Conservation (phyloP, 2,888 invertebrate species). For the Drosophila peninsularis region DNA sequence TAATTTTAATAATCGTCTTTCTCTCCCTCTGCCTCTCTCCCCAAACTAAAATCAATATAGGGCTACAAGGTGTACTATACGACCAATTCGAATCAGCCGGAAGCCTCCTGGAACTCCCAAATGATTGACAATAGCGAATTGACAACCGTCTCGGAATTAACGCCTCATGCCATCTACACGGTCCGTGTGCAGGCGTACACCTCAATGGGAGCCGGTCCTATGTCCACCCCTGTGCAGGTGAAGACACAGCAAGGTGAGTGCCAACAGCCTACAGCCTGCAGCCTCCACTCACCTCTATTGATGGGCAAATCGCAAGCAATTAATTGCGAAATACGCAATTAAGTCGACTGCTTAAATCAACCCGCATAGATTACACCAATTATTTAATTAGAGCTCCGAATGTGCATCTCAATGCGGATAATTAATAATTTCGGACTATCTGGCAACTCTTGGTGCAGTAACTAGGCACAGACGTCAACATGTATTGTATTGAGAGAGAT, state of each 20-base stretch:
- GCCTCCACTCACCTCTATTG: constrained; percentile 7
- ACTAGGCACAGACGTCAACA: not conserved
- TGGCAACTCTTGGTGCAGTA: constrained; percentile 2
- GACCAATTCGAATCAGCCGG: constrained; percentile 92
- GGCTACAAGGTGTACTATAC: constrained; percentile 99
- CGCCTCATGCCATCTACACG: constrained; percentile 96
- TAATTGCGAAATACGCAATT: constrained; percentile 52
- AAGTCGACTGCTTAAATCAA: constrained; percentile 53
- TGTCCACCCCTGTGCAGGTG: constrained; percentile 98
- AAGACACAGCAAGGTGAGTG: constrained; percentile 96
- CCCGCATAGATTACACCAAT: constrained; percentile 58
- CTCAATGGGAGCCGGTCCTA: constrained; percentile 97
- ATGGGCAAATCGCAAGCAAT: constrained; percentile 47
- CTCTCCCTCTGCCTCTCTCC: not conserved
- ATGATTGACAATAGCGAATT: constrained; percentile 96
- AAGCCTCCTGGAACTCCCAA: constrained; percentile 96
- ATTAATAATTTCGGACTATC: constrained; percentile 12
- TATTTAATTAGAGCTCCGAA: constrained; percentile 71
- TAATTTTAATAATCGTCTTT: not conserved
- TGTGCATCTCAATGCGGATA: constrained; percentile 19
- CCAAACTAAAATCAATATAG: constrained; percentile 85
- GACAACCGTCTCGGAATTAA: constrained; percentile 96
- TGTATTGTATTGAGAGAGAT: not conserved
- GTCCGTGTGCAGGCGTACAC: constrained; percentile 97
- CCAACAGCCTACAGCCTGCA: not conserved